Evolutionary conservation across 2,888 invertebrate genomes (phyloP), one percentile per base, ranked within the genome.

Genomic region (Limnephilus rhombicus): DNA sequence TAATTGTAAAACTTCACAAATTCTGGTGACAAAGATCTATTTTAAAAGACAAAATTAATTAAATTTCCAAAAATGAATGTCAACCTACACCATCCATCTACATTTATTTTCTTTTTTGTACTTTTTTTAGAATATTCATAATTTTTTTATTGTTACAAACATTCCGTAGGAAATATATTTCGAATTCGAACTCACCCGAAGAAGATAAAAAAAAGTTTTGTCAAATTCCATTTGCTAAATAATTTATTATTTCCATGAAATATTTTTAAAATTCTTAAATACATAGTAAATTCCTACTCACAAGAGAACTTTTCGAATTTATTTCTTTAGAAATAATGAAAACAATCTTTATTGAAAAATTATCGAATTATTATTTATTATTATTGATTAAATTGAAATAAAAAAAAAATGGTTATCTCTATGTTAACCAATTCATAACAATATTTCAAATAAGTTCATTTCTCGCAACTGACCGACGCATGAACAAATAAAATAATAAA

Each of bases 401-500:
- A n/a, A n/a, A n/a, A n/a, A 18, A 53, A 68, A 68, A 68, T 68
- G n/a, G n/a, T 68, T n/a, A 7, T 68, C 24, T 9, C 9, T 68
- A 0, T 7, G 24, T 4, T 12, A 12, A 45, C 45, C 15, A 18
- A 53, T 53, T 18, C 53, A 53, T 18, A 53, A 24, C 68, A n/a
- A 86, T 45, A n/a, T 18, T 29, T 49, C 29, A 92, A 91, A 68
- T n/a, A 68, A 68, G n/a, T n/a, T n/a, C 24, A 24, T n/a, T 68
- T 24, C 24, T 68, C n/a, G 68, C 68, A 68, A n/a, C 68, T 24
- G 68, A 68, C 68, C 68, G 68, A 68, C 68, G 68, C 68, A 68
- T 68, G 24, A 68, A n/a, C 91, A 91, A 68, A n/a, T 89, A 92
- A 92, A 88, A 91, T 92, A 93, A 92, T 93, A 92, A 90, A 90